These are phyloP conservation scores for Polyodon spathula DNA, from an alignment of 2,113 vertebrate species.

Conservation along the genomic window DNA sequence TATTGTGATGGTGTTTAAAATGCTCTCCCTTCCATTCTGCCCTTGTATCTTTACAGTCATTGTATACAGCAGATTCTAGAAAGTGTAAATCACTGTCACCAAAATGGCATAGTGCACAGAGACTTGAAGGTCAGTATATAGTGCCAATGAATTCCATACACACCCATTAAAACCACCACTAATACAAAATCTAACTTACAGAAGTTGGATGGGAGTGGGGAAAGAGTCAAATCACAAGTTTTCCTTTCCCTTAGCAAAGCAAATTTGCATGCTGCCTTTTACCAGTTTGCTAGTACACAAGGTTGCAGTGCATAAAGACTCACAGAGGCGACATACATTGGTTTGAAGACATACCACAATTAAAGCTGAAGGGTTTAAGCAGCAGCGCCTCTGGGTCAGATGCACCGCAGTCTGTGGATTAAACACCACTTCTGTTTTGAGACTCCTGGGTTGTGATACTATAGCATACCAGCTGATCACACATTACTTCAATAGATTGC, in stretches of 20 bases:
- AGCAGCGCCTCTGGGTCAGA: too few relatives aligned
- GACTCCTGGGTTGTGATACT: conserved; percentile 40
- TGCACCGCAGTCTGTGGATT: conserved; percentile 54
- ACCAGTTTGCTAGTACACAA: conserved; percentile 54
- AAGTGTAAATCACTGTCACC: conserved; percentile 68
- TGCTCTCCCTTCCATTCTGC: conserved; percentile 15
- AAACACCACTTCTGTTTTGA: conserved; percentile 68
- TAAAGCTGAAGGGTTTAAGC: too few relatives aligned
- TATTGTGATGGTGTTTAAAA: conserved; percentile 7
- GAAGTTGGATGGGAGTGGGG: conserved; percentile 2
- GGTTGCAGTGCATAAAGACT: conserved; percentile 52
- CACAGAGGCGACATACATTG: conserved; percentile 12
- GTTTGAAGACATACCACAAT: background rate
- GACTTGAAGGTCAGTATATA: conserved; percentile 66
- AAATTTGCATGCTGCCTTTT: conserved; percentile 67
- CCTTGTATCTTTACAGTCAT: conserved; percentile 40
- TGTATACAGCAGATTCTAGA: conserved; percentile 73
- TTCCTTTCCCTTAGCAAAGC: conserved; percentile 22
- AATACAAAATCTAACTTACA: too few relatives aligned
- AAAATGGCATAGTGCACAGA: conserved; percentile 65
- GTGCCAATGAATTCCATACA: conserved; percentile 48
- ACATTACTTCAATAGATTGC: conserved; percentile 30
- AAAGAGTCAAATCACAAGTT: conserved; percentile 15
- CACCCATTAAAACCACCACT: conserved; percentile 1
- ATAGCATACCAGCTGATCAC: conserved; percentile 34